Percentiles rank a stretch among this genome's conserved stretches.
Conservation (phyloP, 2,113 vertebrate genomes). For the Sylvietta virens region DNA sequence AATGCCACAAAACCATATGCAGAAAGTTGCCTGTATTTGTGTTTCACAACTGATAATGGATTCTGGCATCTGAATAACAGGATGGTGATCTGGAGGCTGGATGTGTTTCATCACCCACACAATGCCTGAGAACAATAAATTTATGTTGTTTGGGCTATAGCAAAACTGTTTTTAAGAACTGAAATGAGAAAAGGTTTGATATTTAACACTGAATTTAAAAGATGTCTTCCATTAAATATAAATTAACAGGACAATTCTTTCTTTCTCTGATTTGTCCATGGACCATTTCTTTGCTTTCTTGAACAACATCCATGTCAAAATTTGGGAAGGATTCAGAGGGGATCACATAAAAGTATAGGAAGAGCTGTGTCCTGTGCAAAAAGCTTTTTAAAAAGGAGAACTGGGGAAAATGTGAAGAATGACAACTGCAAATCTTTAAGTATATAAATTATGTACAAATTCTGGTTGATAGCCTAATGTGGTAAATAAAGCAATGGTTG, state of each 20-base stretch:
- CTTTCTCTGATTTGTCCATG: neutral
- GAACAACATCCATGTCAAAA: neutral
- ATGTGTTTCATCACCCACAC: too few species aligned
- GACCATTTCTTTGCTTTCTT: neutral
- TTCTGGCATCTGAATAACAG: too few species aligned
- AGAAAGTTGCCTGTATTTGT: too few species aligned
- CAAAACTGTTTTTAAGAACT: too few species aligned
- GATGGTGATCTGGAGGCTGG: too few species aligned
- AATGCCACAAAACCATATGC: too few species aligned
- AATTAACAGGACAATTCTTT: slow-evolving; percentile 17
- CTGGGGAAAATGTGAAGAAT: neutral
- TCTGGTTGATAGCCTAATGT: neutral
- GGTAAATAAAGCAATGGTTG: neutral
- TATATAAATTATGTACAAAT: neutral
- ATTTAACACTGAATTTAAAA: slow-evolving; percentile 26
- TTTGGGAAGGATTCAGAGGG: neutral
- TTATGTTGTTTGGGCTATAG: too few species aligned
- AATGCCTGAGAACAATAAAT: too few species aligned
- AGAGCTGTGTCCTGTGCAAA: neutral
- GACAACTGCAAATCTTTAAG: neutral
- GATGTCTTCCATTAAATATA: neutral
- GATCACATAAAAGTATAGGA: neutral
- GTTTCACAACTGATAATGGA: too few species aligned
- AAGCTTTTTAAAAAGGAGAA: neutral
- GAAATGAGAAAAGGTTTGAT: neutral